phyloP scores from a whole-genome alignment of 2,888 invertebrate species.

The Plemyria rubiginata region DNA sequence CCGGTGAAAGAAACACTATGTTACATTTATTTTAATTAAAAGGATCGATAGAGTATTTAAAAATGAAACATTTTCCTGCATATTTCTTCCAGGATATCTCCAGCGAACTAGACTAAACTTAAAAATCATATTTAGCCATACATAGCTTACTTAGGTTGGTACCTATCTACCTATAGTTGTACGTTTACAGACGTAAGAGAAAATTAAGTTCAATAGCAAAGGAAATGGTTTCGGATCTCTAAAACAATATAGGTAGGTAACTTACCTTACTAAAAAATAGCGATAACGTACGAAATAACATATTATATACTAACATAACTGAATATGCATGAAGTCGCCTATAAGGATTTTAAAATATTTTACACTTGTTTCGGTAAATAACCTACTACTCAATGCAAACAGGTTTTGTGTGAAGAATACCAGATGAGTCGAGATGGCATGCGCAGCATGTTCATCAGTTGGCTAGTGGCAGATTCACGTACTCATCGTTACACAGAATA shows the following conservation, averaged over 20 bases:
- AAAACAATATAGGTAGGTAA: no score
- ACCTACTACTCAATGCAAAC: slow-evolving; percentile 43
- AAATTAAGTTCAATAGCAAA: background rate
- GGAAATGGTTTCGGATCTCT: background rate
- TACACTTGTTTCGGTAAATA: slow-evolving; percentile 28
- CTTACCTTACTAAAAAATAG: background rate
- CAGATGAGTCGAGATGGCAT: slow-evolving; percentile 47
- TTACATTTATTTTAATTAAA: no score
- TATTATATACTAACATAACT: background rate
- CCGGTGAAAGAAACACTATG: no score
- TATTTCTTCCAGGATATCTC: no score
- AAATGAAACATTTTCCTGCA: no score
- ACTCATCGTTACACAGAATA: slow-evolving; percentile 22
- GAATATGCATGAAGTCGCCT: slow-evolving; percentile 17
- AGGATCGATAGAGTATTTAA: no score
- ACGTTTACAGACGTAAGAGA: no score
- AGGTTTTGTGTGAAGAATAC: slow-evolving; percentile 49
- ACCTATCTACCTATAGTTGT: no score
- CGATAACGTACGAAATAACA: background rate
- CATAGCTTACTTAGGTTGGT: no score
- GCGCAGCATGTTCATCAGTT: slow-evolving; percentile 54
- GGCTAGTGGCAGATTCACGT: slow-evolving; percentile 45
- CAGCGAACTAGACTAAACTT: no score
- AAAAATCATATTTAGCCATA: no score
- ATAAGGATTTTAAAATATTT: slow-evolving; percentile 22